These are phyloP conservation scores for Corythornis cristatus DNA, from an alignment of 2,113 vertebrate species.

Conservation along the genomic window DNA sequence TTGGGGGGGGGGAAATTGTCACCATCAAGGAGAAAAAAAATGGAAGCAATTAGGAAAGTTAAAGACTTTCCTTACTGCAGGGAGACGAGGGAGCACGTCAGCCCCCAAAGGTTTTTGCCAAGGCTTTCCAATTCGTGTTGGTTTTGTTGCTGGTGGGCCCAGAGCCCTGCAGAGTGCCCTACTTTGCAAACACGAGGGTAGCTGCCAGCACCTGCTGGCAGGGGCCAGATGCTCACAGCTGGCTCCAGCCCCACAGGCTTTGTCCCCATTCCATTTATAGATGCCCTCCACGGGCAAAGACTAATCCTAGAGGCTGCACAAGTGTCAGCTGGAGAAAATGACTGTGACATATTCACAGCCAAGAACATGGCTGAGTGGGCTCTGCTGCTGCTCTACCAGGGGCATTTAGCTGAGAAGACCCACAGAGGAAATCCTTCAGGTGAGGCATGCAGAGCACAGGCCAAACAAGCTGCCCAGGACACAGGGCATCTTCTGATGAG, in stretches of 20 bases:
- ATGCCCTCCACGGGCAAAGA: neutral
- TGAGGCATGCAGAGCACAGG: too few relatives aligned
- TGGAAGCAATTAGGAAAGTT: constrained; percentile 55
- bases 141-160: neutral
- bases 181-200: neutral
- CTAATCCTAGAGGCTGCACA: neutral
- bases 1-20: neutral
- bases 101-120: neutral
- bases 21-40: constrained; percentile 47
- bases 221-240: neutral
- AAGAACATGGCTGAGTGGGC: neutral
- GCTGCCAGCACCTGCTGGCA: neutral
- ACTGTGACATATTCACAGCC: neutral
- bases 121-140: neutral
- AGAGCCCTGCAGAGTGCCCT: neutral
- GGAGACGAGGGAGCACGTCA: neutral
- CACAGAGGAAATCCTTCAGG: neutral
- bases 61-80: constrained; percentile 24
- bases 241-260: neutral
- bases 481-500: neutral
- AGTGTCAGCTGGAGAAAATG: neutral
- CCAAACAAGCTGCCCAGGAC: neutral
- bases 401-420: neutral
- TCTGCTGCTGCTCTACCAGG: neutral
- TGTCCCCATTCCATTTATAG: neutral